These are phyloP conservation scores for Lampris megalopsis DNA, from an alignment of 2,113 vertebrate genomes.

Conservation along the genomic window DNA sequence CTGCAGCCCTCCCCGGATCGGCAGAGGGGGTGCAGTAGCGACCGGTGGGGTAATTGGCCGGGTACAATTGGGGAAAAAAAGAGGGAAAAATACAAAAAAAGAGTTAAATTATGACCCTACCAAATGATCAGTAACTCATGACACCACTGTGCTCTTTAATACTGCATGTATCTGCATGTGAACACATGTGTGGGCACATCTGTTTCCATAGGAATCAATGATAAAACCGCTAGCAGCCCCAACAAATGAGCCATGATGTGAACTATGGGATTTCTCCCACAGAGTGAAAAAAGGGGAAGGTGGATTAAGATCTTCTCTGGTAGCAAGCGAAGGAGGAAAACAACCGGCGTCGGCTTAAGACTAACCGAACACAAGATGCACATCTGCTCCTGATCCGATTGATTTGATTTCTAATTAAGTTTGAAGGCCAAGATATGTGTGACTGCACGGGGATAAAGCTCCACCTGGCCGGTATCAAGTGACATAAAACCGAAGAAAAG, in stretches of 20 bases:
- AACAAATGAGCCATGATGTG: neutral
- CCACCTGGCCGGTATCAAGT: constrained; percentile 41
- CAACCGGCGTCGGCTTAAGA: constrained; percentile 37
- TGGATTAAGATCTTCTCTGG: constrained; percentile 32
- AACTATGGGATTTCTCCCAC: neutral
- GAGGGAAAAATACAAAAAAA: no score
- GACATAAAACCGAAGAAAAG: constrained; percentile 23
- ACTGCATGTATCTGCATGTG: constrained; percentile 11
- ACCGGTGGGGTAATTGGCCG: no score
- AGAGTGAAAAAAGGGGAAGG: constrained; percentile 30
- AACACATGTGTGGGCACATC: constrained; percentile 1
- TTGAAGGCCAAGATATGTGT: constrained; percentile 52
- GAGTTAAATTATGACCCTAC: neutral
- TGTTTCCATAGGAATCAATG: neutral
- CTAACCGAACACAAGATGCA: constrained; percentile 24
- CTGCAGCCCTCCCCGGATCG: no score
- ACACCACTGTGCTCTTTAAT: neutral
- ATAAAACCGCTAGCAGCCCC: no score
- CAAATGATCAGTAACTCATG: neutral
- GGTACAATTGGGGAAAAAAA: no score
- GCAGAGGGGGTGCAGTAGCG: no score
- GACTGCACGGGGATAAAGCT: constrained; percentile 40
- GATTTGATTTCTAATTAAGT: constrained; percentile 64
- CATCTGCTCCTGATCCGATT: constrained; percentile 60
- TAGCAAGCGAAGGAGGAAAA: constrained; percentile 29